phyloP scores from a whole-genome alignment of 2,113 vertebrate species.

The Talpa occidentalis region DNA sequence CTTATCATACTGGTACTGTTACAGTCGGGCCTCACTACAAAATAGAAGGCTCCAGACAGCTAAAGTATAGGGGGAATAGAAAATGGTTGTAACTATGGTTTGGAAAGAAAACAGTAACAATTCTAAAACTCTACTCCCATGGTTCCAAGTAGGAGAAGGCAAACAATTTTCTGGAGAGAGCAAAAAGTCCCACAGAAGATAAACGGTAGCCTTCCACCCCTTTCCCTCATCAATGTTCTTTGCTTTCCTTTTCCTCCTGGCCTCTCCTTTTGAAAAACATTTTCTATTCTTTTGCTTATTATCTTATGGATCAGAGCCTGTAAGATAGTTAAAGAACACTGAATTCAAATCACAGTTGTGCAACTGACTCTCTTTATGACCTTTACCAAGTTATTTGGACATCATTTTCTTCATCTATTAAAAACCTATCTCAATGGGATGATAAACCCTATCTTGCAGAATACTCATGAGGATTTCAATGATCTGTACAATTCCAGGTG shows the following conservation, averaged over 20 bases:
- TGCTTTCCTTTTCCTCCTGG: neutral
- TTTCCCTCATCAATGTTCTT: neutral
- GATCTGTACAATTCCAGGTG: neutral
- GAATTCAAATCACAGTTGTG: neutral
- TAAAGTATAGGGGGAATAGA: neutral
- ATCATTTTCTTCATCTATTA: neutral
- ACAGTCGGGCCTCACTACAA: neutral
- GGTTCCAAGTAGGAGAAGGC: neutral
- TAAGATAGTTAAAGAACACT: neutral
- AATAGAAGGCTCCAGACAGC: neutral
- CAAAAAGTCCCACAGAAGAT: neutral
- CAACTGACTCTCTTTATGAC: neutral
- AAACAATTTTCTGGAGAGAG: neutral
- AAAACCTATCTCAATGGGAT: neutral
- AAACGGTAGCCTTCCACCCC: neutral
- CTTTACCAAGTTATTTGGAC: neutral
- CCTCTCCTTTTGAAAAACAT: neutral
- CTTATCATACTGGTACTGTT: neutral
- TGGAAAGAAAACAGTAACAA: neutral
- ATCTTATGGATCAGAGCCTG: constrained; percentile 1
- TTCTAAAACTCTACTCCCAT: neutral
- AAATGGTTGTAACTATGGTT: neutral
- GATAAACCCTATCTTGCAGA: neutral
- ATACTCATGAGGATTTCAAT: neutral
- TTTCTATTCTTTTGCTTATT: constrained; percentile 12